Conservation (phyloP, 2,113 vertebrate species). For the Crotalus viridis region DNA sequence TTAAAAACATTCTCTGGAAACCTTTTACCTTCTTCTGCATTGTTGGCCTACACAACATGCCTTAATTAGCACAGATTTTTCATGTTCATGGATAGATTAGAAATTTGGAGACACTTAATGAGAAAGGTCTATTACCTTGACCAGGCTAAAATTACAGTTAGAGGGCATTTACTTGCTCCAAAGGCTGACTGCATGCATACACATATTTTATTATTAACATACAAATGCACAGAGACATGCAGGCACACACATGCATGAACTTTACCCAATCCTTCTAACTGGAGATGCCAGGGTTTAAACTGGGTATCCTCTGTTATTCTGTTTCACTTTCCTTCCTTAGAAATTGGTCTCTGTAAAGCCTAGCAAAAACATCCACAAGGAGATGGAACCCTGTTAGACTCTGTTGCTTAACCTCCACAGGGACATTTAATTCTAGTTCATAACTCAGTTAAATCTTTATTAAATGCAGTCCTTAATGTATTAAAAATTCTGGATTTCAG, state of each 20-base stretch:
- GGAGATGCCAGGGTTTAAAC: neutral
- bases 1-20: conserved; percentile 50
- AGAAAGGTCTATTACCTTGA: conserved; percentile 77
- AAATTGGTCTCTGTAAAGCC: neutral
- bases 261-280: neutral
- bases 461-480: neutral
- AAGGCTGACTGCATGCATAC: conserved; percentile 48
- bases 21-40: conserved; percentile 49
- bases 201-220: conserved; percentile 64
- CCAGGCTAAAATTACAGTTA: conserved; percentile 69
- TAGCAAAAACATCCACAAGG: neutral
- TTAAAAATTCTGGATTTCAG: neutral
- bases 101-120: conserved; percentile 74
- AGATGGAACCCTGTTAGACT: neutral
- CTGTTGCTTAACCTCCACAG: neutral
- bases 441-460: neutral
- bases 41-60: conserved; percentile 58
- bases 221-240: neutral
- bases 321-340: neutral
- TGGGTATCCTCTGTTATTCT: neutral
- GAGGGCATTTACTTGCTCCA: conserved; percentile 58
- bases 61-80: conserved; percentile 75
- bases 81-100: conserved; percentile 62
- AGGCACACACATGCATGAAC: conserved; percentile 2
- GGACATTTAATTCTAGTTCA: neutral